A percentile compares a stretch with the other conserved stretches of the same genome.
Conservation (phyloP, 2,888 invertebrate species). For the Acleris sparsana region DNA sequence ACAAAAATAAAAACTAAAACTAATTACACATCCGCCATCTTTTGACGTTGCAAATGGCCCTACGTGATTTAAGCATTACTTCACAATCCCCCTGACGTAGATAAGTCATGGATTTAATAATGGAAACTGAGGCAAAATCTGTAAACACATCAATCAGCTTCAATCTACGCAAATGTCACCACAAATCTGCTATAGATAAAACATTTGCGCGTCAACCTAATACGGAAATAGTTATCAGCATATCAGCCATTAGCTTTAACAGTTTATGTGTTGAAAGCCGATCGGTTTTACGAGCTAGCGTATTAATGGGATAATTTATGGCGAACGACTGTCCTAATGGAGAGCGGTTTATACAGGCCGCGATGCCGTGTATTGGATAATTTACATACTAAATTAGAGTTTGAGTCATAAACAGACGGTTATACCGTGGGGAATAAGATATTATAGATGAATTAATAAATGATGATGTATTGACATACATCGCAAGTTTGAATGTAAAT, state of each 20-base stretch:
- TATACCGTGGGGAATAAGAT: background rate
- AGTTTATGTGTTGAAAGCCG: conserved; percentile 26
- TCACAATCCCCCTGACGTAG: no score
- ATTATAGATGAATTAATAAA: no score
- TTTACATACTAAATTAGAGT: conserved; percentile 17
- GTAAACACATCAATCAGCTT: background rate
- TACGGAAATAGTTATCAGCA: conserved; percentile 7
- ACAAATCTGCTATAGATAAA: background rate
- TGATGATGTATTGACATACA: no score
- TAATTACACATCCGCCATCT: no score
- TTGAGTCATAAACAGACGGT: background rate
- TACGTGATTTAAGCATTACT: no score
- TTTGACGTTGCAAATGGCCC: no score
- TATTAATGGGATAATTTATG: conserved; percentile 26
- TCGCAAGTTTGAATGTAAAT: no score
- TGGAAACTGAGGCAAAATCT: background rate
- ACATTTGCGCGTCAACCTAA: background rate
- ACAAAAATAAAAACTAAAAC: no score
- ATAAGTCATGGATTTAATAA: no score
- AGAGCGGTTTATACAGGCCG: conserved; percentile 7
- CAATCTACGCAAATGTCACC: background rate
- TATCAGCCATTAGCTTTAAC: conserved; percentile 12
- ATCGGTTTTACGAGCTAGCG: conserved; percentile 18
- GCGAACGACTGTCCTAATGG: conserved; percentile 14
- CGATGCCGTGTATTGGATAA: conserved; percentile 15